Evolutionary conservation across 1,140 invertebrate species (phyloP).

Genomic region (Acromyrmex charruanus): DNA sequence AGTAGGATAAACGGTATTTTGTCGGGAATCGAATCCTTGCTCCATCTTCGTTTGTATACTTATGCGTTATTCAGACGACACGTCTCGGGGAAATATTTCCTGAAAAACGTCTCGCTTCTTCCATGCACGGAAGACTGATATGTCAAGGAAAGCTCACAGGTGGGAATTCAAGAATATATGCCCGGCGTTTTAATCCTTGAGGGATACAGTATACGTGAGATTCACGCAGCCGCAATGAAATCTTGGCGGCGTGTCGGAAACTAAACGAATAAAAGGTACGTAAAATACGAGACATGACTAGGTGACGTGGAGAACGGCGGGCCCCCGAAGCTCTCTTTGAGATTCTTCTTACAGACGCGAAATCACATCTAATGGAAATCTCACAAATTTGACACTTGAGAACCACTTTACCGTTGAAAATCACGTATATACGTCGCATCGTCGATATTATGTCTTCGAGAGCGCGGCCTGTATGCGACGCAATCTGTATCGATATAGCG

Average conservation of each 20-base stretch:
- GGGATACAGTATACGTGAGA: conserved; percentile 18
- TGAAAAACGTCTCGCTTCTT: conserved; percentile 46
- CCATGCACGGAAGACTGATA: background rate
- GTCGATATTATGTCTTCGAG: conserved; percentile 24
- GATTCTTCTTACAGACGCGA: conserved; percentile 1
- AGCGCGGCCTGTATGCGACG: conserved; percentile 8
- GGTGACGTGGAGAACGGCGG: background rate
- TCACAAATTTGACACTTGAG: background rate
- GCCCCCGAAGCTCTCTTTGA: background rate
- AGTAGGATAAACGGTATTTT: conserved; percentile 47
- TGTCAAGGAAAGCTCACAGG: background rate
- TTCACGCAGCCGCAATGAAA: conserved; percentile 10
- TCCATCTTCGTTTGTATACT: conserved; percentile 43
- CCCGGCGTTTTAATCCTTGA: conserved; percentile 29
- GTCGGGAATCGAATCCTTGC: conserved; percentile 48
- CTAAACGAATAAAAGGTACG: conserved; percentile 8
- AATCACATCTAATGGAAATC: conserved; percentile 24
- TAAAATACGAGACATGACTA: background rate
- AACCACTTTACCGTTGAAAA: background rate
- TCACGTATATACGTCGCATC: conserved; percentile 27
- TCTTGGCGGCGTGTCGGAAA: conserved; percentile 9
- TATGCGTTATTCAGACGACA: conserved; percentile 54
- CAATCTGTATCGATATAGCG: conserved; percentile 34
- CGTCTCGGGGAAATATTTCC: conserved; percentile 25
- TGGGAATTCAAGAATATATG: conserved; percentile 16